A percentile compares a stretch with the other conserved stretches of the same genome.
These are phyloP conservation scores for Campylomormyrus tamandua DNA, from an alignment of 2,113 vertebrate species.

Conservation along the genomic window DNA sequence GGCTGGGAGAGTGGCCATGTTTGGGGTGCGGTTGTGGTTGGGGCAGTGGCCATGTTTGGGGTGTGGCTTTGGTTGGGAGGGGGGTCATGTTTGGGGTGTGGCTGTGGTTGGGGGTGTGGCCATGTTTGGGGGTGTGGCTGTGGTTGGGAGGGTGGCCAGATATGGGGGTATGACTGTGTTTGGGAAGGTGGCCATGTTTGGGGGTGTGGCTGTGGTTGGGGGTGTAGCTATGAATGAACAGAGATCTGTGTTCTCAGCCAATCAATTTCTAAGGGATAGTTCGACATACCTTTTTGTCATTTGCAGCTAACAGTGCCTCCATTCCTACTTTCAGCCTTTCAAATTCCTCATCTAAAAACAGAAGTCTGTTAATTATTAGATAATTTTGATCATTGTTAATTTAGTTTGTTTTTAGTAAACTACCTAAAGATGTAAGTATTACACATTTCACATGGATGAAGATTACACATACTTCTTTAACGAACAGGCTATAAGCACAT, in stretches of 20 bases:
- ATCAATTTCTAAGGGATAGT: background rate
- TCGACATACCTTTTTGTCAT: conserved; percentile 81
- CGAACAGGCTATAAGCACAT: background rate
- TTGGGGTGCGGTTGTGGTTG: background rate
- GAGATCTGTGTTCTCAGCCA: background rate
- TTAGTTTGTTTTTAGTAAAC: background rate
- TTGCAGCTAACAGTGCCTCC: conserved; percentile 80
- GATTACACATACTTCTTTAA: background rate
- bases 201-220: background rate
- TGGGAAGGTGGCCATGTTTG: background rate
- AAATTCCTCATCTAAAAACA: conserved; percentile 81
- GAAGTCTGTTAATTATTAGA: conserved; percentile 2
- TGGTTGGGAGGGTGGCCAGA: background rate
- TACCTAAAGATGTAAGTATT: background rate
- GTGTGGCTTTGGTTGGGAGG: background rate
- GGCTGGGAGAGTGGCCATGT: background rate
- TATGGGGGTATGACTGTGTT: background rate
- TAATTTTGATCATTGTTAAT: background rate
- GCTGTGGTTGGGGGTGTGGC: background rate
- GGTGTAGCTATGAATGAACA: background rate
- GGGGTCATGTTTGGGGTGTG: background rate
- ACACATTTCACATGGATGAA: background rate
- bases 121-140: background rate
- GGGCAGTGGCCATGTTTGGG: background rate
- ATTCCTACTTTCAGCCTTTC: conserved; percentile 84